A percentile compares a stretch with the other conserved stretches of the same genome.
Conservation (phyloP, 2,888 invertebrate species). For the Pristionchus exspectatus region DNA sequence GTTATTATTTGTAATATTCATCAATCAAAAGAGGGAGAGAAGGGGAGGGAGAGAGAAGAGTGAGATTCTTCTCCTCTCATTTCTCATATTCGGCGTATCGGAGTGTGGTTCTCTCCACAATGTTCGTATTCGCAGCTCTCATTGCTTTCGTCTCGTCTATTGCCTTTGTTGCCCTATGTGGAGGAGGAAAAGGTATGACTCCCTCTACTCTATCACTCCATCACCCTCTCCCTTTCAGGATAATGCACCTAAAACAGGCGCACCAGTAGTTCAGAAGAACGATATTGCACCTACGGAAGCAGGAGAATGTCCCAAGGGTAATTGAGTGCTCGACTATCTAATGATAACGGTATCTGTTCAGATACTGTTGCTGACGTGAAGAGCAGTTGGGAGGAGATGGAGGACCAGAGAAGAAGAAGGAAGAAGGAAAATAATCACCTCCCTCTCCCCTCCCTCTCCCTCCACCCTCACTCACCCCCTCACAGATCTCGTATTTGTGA, state of each 20-base stretch:
- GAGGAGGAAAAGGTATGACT: conserved; percentile 37
- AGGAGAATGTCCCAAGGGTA: conserved; percentile 49
- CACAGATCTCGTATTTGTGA: conserved; percentile 15
- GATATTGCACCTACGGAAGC: conserved; percentile 37
- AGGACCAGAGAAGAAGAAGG: conserved; percentile 20
- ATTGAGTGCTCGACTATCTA: not conserved
- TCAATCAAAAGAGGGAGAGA: not conserved
- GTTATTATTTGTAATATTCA: not conserved
- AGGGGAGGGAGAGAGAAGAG: too few relatives aligned
- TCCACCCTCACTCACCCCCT: not conserved
- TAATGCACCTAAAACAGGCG: conserved; percentile 30
- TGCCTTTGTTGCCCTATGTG: conserved; percentile 41
- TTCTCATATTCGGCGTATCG: conserved; percentile 12
- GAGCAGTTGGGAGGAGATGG: conserved; percentile 46
- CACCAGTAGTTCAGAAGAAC: conserved; percentile 34
- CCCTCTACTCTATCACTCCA: not conserved
- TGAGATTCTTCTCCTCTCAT: not conserved
- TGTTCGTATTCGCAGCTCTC: conserved; percentile 35
- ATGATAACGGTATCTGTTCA: not conserved
- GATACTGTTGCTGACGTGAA: conserved; percentile 43
- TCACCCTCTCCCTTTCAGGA: not conserved
- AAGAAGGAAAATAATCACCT: not conserved
- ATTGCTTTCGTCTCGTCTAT: conserved; percentile 42
- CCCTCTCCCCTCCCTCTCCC: not conserved
- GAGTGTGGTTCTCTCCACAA: not conserved